Percentiles rank a stretch among this genome's conserved stretches.
Conservation (phyloP, 2,888 invertebrate genomes). For the Neria commutata region DNA sequence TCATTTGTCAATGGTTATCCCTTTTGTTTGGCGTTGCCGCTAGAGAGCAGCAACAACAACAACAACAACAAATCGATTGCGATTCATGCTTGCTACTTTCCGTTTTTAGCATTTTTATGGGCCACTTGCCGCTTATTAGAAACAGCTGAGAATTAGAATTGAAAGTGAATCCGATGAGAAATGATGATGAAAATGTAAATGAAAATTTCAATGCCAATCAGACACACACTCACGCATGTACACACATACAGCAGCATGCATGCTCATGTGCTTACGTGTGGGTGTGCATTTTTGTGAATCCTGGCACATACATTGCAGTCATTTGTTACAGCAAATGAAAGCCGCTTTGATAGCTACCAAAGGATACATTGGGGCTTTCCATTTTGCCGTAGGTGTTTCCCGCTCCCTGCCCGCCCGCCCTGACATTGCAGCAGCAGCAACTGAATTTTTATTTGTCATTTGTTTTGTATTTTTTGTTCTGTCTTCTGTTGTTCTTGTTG, state of each 20-base stretch:
- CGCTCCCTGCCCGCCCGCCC: too few species aligned
- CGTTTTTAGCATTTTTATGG: neutral
- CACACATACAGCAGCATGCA: neutral
- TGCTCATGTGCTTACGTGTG: neutral
- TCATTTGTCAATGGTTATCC: conserved; percentile 26
- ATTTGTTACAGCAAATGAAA: conserved; percentile 20
- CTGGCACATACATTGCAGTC: conserved; percentile 7
- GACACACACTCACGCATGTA: neutral
- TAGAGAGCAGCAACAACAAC: neutral
- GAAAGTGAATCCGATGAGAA: conserved; percentile 6
- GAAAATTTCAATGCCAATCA: neutral
- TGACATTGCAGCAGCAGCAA: too few species aligned
- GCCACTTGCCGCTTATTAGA: conserved; percentile 10
- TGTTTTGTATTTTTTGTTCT: neutral
- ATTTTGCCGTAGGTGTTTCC: too few species aligned
- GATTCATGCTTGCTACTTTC: neutral
- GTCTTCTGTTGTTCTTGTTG: neutral
- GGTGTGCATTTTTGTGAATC: neutral
- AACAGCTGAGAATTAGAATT: conserved; percentile 7
- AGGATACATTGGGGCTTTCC: neutral
- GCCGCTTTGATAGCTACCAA: neutral
- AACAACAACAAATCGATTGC: neutral
- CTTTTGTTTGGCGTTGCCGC: neutral
- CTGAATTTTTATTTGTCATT: neutral
- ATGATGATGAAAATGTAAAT: conserved; percentile 14